Percentiles rank a stretch among this genome's conserved stretches.
These are phyloP conservation scores for Archaeoteleia sp. DNA, from an alignment of 2,888 invertebrate genomes.

Conservation along the genomic window DNA sequence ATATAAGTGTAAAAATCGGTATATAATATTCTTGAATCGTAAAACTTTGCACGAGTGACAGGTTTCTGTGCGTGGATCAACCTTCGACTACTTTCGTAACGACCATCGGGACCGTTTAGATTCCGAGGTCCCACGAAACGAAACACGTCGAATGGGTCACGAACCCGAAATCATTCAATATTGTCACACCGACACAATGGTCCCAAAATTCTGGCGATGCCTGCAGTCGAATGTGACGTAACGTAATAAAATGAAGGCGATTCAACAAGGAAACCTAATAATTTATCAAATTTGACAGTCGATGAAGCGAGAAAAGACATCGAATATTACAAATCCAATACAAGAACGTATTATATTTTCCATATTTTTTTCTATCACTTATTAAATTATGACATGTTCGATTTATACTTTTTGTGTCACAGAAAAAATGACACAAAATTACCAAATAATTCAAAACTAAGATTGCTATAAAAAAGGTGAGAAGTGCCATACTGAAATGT, in stretches of 20 bases:
- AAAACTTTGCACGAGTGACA: constrained; percentile 26
- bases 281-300: constrained; percentile 46
- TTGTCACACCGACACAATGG: constrained; percentile 49
- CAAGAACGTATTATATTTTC: too few species aligned
- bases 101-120: constrained; percentile 45
- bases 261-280: constrained; percentile 30
- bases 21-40: constrained; percentile 43
- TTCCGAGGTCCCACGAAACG: constrained; percentile 42
- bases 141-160: constrained; percentile 50
- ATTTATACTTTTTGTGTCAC: too few species aligned
- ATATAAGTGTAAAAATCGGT: constrained; percentile 19
- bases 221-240: constrained; percentile 36
- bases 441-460: too few species aligned
- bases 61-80: constrained; percentile 28
- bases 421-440: too few species aligned
- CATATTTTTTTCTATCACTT: too few species aligned
- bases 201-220: constrained; percentile 34
- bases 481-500: too few species aligned
- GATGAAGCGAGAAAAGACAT: constrained; percentile 23
- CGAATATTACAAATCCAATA: too few species aligned
- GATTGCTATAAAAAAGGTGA: too few species aligned
- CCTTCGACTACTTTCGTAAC: constrained; percentile 47
- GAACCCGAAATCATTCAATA: constrained; percentile 47
- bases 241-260: constrained; percentile 30
- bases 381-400: too few species aligned